Percentiles rank a stretch among this genome's conserved stretches.
Evolutionary conservation across 2,888 invertebrate species (phyloP).

Genomic region (Caenorhabditis imperialis): DNA sequence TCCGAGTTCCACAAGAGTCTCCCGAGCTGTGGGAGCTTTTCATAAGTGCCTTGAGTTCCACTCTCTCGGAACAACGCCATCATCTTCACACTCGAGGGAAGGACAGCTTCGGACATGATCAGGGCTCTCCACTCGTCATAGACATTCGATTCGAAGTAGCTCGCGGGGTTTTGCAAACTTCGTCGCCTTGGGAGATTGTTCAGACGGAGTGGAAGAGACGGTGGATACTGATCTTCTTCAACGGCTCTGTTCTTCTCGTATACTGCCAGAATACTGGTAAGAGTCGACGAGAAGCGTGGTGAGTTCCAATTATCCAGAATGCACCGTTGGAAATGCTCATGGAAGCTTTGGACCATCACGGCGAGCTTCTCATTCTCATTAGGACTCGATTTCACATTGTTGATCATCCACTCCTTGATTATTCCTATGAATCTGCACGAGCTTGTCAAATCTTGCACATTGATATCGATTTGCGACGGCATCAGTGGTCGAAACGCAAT

Average conservation of each 20-base stretch:
- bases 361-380: background rate
- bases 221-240: constrained; percentile 17
- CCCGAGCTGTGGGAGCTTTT: constrained; percentile 11
- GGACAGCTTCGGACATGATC: background rate
- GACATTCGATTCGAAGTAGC: background rate
- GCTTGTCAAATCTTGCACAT: constrained; percentile 22
- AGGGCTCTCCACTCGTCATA: constrained; percentile 35
- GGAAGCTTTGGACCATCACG: background rate
- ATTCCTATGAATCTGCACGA: constrained; percentile 21
- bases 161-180: background rate
- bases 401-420: constrained; percentile 13
- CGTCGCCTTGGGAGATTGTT: background rate
- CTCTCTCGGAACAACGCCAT: constrained; percentile 7
- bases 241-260: background rate
- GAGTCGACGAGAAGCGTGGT: constrained; percentile 10
- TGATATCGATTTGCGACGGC: constrained; percentile 9
- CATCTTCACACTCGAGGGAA: constrained; percentile 19
- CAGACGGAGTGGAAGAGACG: constrained; percentile 16
- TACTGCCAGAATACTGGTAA: constrained; percentile 4
- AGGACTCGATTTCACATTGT: background rate
- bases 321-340: constrained; percentile 12
- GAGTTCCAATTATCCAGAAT: constrained; percentile 25
- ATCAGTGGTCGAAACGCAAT: constrained; percentile 29
- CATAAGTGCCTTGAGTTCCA: constrained; percentile 1
- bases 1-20: constrained; percentile 36